These are phyloP conservation scores for Apteryx mantelli DNA, from an alignment of 2,113 vertebrate species.

Conservation along the genomic window DNA sequence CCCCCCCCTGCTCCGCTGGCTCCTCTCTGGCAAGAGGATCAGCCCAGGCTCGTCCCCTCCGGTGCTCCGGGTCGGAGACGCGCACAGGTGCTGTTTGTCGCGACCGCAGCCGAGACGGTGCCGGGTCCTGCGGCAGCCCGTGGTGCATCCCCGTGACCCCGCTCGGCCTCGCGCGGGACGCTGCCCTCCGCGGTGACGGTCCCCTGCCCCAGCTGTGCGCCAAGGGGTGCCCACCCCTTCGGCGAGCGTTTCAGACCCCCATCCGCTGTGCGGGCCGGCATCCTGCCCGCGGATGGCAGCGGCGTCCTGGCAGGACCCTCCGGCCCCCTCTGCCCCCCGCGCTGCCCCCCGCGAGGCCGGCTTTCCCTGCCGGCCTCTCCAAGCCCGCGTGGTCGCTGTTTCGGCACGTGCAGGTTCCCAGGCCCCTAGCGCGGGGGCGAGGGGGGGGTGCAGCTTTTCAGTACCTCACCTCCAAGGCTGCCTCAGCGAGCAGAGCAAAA, in stretches of 20 bases:
- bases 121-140: neutral
- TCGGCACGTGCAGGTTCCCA: neutral
- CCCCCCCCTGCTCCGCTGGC: neutral
- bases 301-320: too few species aligned
- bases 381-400: too few species aligned
- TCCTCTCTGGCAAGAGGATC: neutral
- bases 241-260: neutral
- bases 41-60: too few species aligned
- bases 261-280: too few species aligned
- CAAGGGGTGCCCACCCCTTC: neutral
- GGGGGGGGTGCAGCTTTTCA: too few species aligned
- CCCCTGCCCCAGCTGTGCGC: neutral
- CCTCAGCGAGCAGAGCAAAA: fast-evolving
- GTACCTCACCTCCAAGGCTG: neutral
- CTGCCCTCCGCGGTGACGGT: too few species aligned
- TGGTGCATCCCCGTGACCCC: neutral
- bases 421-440: fast-evolving
- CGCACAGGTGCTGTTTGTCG: neutral
- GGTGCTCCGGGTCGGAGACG: neutral
- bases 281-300: too few species aligned
- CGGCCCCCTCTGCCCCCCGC: too few species aligned
- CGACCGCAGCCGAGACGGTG: neutral
- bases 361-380: neutral
- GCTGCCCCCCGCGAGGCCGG: fast-evolving
- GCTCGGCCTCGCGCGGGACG: too few species aligned